Base-by-base conservation (phyloP, 2,888 invertebrate genomes). In the Drosophila greeni region DNA sequence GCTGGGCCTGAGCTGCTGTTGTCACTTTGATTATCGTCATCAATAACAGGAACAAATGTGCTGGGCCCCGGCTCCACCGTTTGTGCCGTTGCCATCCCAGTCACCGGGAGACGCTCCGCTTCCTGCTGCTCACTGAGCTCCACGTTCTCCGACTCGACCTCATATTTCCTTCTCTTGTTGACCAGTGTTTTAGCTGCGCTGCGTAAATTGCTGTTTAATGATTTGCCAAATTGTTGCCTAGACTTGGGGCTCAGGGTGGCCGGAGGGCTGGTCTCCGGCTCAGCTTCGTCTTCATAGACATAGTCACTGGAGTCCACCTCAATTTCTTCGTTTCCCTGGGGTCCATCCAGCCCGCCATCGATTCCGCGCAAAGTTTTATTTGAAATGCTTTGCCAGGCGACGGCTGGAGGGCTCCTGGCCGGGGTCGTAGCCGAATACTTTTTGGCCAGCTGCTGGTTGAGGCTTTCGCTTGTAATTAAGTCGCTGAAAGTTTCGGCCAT, bases 181-280 rank as follows among this genome's bases (percentile, higher is more conserved):
- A 53, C 62, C 53, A 82, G 65, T 72, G 62, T 74, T 77, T 84
- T 85, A 82, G 85, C 82, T 79, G 86, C 66, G 53, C 65, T 73
- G 49, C 67, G 76, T 68, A 85, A 86, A 87, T 87, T 85, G 80
- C 74, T 82, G 81, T 86, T 87, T 85, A 86, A 86, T 86, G 86
- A 83, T 77, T 87, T 87, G 84, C 86, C 84, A 84, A 84, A 80
- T 84, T 79, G 75, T 74, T 72, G 81, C 68, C 72, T 48, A 69
- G 54, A 56, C 59, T 48, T 61, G 20, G 59, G 34, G n/a, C 45
- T 42, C 9, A n/a, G 43, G n/a, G 18, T 55, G n/a, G 36, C 40
- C 36, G 43, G 36, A 6, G n/a, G 42, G 23, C 39, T 34, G 23
- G 26, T 18, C 39, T 37, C 62, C 51, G 54, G 26, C 34, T 48